A percentile compares a stretch with the other conserved stretches of the same genome.
Conservation (phyloP, 2,888 invertebrate genomes). For the Callosobruchus maculatus region DNA sequence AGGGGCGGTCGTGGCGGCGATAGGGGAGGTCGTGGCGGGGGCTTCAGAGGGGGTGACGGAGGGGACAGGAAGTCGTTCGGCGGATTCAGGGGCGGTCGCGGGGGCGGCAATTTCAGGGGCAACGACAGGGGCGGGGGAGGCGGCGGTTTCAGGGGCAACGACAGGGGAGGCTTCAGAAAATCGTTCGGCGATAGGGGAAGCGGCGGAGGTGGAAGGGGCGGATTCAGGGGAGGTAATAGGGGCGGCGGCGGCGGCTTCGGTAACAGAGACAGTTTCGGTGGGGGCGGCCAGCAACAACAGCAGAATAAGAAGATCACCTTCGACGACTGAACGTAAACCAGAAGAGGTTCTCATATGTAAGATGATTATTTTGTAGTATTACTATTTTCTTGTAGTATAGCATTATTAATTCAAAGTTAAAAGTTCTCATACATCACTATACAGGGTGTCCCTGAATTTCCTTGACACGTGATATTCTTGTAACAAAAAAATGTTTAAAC, state of each 20-base stretch:
- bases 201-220: conserved; percentile 39
- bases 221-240: conserved; percentile 52
- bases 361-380: neutral
- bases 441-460: no score
- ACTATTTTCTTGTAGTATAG: no score
- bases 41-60: conserved; percentile 33
- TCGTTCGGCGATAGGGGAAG: conserved; percentile 35
- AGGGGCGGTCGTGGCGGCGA: conserved; percentile 28
- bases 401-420: no score
- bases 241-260: conserved; percentile 54
- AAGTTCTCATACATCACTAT: no score
- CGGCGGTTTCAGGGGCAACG: conserved; percentile 22
- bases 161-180: conserved; percentile 32
- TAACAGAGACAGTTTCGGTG: conserved; percentile 62
- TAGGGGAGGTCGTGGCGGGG: conserved; percentile 34
- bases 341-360: neutral
- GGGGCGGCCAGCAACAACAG: conserved; percentile 36
- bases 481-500: no score
- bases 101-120: conserved; percentile 40
- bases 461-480: no score
- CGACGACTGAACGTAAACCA: conserved; percentile 45
- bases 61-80: conserved; percentile 31
- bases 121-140: conserved; percentile 25
- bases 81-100: conserved; percentile 36
- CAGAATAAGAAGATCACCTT: conserved; percentile 77